These are phyloP conservation scores for Meloidogyne hapla DNA, from an alignment of 1,140 invertebrate genomes.

Conservation along the genomic window DNA sequence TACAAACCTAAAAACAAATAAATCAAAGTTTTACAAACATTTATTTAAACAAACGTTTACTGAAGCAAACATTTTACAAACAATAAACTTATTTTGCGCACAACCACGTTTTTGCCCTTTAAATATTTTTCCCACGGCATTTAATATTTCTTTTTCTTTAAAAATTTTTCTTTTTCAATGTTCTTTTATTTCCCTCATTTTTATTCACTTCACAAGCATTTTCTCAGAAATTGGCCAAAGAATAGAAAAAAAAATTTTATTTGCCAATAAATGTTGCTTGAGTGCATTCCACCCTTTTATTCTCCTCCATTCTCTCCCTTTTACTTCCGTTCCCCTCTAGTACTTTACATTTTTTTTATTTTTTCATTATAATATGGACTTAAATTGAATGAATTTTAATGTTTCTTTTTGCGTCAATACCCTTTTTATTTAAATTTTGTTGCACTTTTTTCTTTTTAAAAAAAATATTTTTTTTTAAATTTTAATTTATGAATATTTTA, in stretches of 20 bases:
- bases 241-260: not conserved
- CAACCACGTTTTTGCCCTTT: not conserved
- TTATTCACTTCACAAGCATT: not conserved
- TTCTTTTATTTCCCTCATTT: not conserved
- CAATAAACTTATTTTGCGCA: too few species aligned
- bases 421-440: not conserved
- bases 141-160: not conserved
- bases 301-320: too few species aligned
- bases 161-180: not conserved
- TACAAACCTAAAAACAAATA: too few species aligned
- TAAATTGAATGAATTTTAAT: not conserved
- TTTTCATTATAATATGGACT: not conserved
- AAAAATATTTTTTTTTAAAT: not conserved
- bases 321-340: not conserved
- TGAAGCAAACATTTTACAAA: too few species aligned
- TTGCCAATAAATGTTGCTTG: not conserved
- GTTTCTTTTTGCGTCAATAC: not conserved
- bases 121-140: not conserved
- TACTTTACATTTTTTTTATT: not conserved
- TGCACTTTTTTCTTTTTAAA: not conserved
- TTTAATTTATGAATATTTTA: not conserved
- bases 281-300: too few species aligned
- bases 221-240: constrained; percentile 1
- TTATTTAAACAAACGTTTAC: too few species aligned
- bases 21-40: too few species aligned